A percentile compares a stretch with the other conserved stretches of the same genome.
Evolutionary conservation across 2,113 vertebrate genomes (phyloP).

Genomic region (Jaculus jaculus): DNA sequence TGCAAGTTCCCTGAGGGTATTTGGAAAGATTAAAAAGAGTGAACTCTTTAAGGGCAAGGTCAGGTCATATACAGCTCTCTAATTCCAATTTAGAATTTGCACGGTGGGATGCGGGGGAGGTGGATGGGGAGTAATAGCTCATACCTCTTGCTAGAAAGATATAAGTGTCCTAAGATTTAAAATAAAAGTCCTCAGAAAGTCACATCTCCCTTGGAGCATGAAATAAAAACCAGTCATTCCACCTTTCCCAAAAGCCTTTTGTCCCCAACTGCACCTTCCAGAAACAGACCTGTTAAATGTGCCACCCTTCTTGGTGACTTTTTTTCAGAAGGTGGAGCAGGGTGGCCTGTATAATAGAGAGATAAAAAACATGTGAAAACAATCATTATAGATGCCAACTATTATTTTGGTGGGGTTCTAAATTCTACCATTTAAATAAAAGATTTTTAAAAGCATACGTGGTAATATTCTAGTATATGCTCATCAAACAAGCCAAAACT

Average conservation of each 20-base stretch:
- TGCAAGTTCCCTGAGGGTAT: neutral
- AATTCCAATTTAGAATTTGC: neutral
- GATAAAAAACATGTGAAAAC: slow-evolving; percentile 1
- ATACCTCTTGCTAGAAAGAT: neutral
- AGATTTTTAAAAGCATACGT: neutral
- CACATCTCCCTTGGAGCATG: neutral
- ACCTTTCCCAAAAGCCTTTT: neutral
- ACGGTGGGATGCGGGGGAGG: neutral
- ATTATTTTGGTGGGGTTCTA: neutral
- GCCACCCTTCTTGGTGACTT: slow-evolving; percentile 75
- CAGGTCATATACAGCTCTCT: neutral
- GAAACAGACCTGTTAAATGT: slow-evolving; percentile 85
- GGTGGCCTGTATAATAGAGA: slow-evolving; percentile 65
- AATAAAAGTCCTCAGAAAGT: neutral
- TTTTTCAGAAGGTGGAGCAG: slow-evolving; percentile 54
- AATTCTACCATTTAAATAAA: slow-evolving; percentile 20
- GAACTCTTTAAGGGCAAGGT: neutral
- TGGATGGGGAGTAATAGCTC: too few species aligned
- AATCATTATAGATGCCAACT: neutral
- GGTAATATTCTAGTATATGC: neutral
- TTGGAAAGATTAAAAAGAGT: neutral
- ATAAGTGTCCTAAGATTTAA: neutral
- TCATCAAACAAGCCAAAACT: neutral
- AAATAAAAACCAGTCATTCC: neutral
- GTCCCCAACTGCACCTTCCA: neutral